Evolutionary conservation across 2,888 invertebrate genomes (phyloP).

Genomic region (Caenorhabditis panamensis): DNA sequence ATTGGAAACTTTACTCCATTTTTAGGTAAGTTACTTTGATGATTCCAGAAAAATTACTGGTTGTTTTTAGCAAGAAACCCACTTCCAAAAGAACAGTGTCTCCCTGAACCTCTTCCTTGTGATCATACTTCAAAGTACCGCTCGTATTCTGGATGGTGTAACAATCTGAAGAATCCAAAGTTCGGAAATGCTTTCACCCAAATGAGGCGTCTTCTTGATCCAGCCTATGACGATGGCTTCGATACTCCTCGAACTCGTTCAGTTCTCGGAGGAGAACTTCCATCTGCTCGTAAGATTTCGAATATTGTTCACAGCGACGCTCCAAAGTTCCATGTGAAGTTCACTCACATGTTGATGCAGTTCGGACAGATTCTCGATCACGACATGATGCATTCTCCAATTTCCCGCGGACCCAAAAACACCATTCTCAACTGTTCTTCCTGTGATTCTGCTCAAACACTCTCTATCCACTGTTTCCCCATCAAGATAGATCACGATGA

Average conservation of each 20-base stretch:
- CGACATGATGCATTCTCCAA: slow-evolving; percentile 94
- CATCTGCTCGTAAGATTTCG: slow-evolving; percentile 76
- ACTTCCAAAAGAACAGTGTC: slow-evolving; percentile 74
- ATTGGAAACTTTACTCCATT: slow-evolving; percentile 79
- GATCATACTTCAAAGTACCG: slow-evolving; percentile 84
- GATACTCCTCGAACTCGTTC: slow-evolving; percentile 76
- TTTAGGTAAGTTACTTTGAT: slow-evolving; percentile 60
- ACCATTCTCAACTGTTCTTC: slow-evolving; percentile 83
- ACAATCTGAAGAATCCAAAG: slow-evolving; percentile 84
- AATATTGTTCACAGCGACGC: slow-evolving; percentile 76
- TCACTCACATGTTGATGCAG: slow-evolving; percentile 87
- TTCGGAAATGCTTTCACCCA: slow-evolving; percentile 80
- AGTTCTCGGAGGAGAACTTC: slow-evolving; percentile 73
- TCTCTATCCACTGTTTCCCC: slow-evolving; percentile 95
- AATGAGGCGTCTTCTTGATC: slow-evolving; percentile 81
- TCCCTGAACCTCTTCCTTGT: slow-evolving; percentile 80
- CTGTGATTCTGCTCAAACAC: slow-evolving; percentile 91
- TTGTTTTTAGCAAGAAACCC: slow-evolving; percentile 56
- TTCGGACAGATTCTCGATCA: slow-evolving; percentile 95
- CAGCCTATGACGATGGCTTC: slow-evolving; percentile 89
- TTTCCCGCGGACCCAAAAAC: slow-evolving; percentile 83
- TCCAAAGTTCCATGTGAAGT: slow-evolving; percentile 76
- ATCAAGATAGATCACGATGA: slow-evolving; percentile 92
- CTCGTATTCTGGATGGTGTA: slow-evolving; percentile 90
- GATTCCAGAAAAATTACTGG: not conserved